Evolutionary conservation across 2,797 vertebrate species (phyloP).

Genomic region (Poeciliopsis paucimaculata): DNA sequence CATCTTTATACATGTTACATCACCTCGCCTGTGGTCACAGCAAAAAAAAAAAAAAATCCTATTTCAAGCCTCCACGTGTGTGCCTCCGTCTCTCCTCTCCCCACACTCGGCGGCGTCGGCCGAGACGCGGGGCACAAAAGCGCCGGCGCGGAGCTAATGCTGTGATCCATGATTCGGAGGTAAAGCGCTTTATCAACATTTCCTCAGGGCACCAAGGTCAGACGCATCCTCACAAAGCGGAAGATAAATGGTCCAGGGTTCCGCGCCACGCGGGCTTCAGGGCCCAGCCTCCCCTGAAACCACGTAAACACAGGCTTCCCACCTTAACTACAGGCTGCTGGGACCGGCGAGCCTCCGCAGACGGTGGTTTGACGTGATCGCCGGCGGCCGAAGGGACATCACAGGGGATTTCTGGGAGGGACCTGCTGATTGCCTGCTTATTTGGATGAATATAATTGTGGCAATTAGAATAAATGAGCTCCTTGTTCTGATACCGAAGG

Average conservation of each 20-base stretch:
- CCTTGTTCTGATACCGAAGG: conserved; percentile 38
- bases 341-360: conserved; percentile 66
- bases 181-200: conserved; percentile 68
- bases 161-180: conserved; percentile 56
- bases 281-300: conserved; percentile 58
- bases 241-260: conserved; percentile 76
- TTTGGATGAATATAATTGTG: conserved; percentile 44
- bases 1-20: not conserved
- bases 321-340: conserved; percentile 71
- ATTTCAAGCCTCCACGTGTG: conserved; percentile 46
- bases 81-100: conserved; percentile 26
- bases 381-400: conserved; percentile 61
- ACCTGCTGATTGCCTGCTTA: conserved; percentile 48
- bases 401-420: conserved; percentile 46
- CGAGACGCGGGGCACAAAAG: conserved; percentile 36
- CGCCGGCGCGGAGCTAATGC: conserved; percentile 49
- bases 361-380: conserved; percentile 64
- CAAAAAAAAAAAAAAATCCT: conserved; percentile 41
- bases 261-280: conserved; percentile 63
- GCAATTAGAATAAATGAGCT: conserved; percentile 40
- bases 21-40: conserved; percentile 28
- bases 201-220: conserved; percentile 70
- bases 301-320: conserved; percentile 71
- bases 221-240: conserved; percentile 66
- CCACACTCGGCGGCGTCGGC: conserved; percentile 24